A percentile compares a stretch with the other conserved stretches of the same genome.
phyloP scores from a whole-genome alignment of 2,888 invertebrate genomes.

The Emesis furor region DNA sequence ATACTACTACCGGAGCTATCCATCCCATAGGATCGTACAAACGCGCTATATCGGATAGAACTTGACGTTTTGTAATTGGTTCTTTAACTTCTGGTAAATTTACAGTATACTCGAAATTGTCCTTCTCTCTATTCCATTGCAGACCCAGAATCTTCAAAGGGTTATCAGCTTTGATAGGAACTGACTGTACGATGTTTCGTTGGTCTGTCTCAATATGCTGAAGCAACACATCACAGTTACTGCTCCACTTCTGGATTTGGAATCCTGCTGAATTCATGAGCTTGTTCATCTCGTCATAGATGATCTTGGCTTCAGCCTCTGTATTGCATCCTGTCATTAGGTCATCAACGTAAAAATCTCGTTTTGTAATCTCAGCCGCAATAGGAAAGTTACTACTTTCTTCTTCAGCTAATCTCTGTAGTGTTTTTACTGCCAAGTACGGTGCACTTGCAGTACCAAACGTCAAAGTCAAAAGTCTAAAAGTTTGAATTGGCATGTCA shows the following conservation, averaged over 20 bases:
- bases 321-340: too few relatives aligned
- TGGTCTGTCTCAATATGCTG: conserved; percentile 11
- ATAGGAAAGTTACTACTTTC: conserved; percentile 42
- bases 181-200: neutral
- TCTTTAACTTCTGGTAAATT: neutral
- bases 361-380: conserved; percentile 26
- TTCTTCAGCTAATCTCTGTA: conserved; percentile 54
- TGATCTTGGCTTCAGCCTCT: too few relatives aligned
- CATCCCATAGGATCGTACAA: conserved; percentile 54
- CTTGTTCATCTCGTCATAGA: too few relatives aligned
- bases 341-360: conserved; percentile 69
- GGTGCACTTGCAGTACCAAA: conserved; percentile 63
- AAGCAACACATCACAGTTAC: conserved; percentile 45
- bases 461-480: conserved; percentile 91
- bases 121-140: conserved; percentile 26
- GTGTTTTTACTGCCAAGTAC: conserved; percentile 58
- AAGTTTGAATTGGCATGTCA: neutral
- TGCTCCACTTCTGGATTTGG: conserved; percentile 64
- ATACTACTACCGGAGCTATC: neutral
- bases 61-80: conserved; percentile 40
- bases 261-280: too few relatives aligned
- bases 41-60: conserved; percentile 53
- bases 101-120: conserved; percentile 22
- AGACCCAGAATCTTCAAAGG: conserved; percentile 35
- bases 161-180: conserved; percentile 28